Evolutionary conservation across 1,140 invertebrate species (phyloP).

Genomic region (Caenorhabditis inopinata): DNA sequence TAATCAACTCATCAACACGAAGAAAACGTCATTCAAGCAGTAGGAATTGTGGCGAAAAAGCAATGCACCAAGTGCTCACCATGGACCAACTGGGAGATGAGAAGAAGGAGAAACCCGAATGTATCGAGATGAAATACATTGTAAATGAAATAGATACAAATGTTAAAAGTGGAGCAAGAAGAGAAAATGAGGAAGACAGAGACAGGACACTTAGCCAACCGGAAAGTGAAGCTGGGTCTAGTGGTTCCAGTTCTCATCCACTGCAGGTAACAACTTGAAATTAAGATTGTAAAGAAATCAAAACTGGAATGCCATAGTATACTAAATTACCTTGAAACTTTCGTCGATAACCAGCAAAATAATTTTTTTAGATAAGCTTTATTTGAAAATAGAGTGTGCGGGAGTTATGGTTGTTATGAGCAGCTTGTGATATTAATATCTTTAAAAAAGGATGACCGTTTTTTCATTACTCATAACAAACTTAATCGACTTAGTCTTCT

Average conservation of each 20-base stretch:
- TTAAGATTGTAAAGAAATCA: too few species aligned
- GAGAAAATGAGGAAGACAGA: neutral
- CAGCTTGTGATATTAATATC: too few species aligned
- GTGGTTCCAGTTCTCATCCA: neutral
- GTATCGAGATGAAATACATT: constrained; percentile 27
- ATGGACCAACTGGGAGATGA: constrained; percentile 8
- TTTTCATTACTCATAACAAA: too few species aligned
- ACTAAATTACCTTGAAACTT: too few species aligned
- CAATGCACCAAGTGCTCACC: neutral
- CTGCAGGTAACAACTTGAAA: too few species aligned
- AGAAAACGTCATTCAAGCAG: constrained; percentile 3
- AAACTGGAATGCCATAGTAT: too few species aligned
- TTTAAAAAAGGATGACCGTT: too few species aligned
- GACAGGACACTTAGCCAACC: neutral
- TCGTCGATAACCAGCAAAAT: too few species aligned
- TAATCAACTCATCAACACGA: constrained; percentile 23
- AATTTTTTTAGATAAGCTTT: too few species aligned
- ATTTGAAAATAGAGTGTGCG: too few species aligned
- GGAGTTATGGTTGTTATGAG: too few species aligned
- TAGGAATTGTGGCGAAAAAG: neutral
- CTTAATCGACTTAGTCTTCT: too few species aligned
- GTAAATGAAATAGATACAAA: neutral
- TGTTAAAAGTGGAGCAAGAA: neutral
- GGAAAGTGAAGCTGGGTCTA: neutral
- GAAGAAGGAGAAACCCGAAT: neutral